These are phyloP conservation scores for Oryctolagus cuniculus DNA, from an alignment of 2,113 vertebrate genomes.

Conservation along the genomic window DNA sequence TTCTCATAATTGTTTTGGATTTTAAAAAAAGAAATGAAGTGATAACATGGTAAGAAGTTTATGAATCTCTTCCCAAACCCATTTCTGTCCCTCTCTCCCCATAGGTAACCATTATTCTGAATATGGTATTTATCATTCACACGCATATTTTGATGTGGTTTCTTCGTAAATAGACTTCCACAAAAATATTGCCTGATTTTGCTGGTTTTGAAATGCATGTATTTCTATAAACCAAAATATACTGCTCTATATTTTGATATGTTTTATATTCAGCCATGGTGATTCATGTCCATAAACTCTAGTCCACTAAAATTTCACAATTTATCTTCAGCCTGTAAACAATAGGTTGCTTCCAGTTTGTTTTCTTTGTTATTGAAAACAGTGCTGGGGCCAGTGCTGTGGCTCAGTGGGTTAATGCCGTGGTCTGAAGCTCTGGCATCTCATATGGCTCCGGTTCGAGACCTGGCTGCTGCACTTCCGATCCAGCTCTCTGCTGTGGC, in stretches of 20 bases:
- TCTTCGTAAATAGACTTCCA: neutral
- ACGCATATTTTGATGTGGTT: neutral
- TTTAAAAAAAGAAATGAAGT: conserved; percentile 19
- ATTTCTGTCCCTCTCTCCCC: neutral
- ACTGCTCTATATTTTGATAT: neutral
- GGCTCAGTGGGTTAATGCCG: too few species aligned
- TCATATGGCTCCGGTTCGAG: too few species aligned
- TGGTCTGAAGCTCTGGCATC: too few species aligned
- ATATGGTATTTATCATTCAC: neutral
- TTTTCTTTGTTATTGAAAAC: conserved; percentile 5
- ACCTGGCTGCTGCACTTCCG: too few species aligned
- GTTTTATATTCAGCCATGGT: neutral
- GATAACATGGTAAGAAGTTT: neutral
- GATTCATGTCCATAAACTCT: neutral
- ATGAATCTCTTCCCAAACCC: neutral
- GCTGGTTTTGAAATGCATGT: conserved; percentile 19
- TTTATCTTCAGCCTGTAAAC: conserved; percentile 9
- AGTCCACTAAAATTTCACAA: neutral
- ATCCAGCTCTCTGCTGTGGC: too few species aligned
- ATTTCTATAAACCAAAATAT: conserved; percentile 19
- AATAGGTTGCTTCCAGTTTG: neutral
- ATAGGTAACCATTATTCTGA: neutral
- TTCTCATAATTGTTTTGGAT: neutral
- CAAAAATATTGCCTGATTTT: neutral
- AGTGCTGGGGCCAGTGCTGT: too few species aligned